Evolutionary conservation across 2,888 invertebrate genomes (phyloP).

Genomic region (Lithophane leautieri): DNA sequence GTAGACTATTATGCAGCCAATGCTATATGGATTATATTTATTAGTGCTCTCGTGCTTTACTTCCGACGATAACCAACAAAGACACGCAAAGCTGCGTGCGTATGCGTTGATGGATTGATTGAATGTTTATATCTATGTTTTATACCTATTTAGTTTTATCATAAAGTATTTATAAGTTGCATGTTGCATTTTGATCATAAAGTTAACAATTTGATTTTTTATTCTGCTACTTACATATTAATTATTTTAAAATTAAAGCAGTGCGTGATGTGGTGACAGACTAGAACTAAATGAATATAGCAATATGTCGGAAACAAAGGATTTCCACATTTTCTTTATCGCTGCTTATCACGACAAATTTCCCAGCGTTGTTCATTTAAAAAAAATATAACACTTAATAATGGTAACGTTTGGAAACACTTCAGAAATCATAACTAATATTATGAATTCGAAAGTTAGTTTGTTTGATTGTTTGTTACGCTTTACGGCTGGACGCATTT

Average conservation of each 20-base stretch:
- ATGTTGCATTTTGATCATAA: conserved; percentile 12
- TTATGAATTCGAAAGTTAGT: neutral
- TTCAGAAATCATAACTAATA: neutral
- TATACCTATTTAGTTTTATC: neutral
- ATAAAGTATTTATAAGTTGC: neutral
- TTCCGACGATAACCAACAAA: neutral
- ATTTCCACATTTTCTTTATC: conserved; percentile 37
- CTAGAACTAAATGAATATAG: conserved; percentile 16
- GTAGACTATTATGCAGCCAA: conserved; percentile 18
- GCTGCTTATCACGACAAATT: conserved; percentile 26
- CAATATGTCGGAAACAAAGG: conserved; percentile 20
- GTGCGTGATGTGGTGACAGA: conserved; percentile 30
- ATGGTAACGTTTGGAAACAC: neutral
- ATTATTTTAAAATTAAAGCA: conserved; percentile 16
- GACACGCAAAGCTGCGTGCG: neutral
- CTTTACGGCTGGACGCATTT: too few species aligned
- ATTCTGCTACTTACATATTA: neutral
- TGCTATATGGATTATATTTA: conserved; percentile 5
- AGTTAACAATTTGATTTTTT: neutral
- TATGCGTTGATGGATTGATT: neutral
- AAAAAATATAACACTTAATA: neutral
- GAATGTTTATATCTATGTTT: neutral
- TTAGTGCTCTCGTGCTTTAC: neutral
- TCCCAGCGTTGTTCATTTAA: neutral
- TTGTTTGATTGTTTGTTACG: too few species aligned